Conservation (phyloP, 2,113 vertebrate species). For the Speoplatyrhinus poulsoni region DNA sequence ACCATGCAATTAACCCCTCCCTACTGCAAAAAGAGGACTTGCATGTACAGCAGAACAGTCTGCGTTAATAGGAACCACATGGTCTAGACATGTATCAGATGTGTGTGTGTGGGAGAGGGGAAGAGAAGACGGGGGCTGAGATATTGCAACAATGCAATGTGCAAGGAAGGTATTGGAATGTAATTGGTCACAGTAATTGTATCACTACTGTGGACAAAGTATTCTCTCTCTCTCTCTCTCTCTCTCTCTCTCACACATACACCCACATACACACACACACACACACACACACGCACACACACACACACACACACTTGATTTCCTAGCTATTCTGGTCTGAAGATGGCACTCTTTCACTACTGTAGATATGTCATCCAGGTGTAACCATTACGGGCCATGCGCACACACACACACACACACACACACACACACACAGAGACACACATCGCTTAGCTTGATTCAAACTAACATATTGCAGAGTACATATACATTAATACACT, state of each 20-base stretch:
- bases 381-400: constrained; percentile 3
- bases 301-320: constrained; percentile 4
- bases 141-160: background rate
- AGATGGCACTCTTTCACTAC: constrained; percentile 83
- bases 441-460: background rate
- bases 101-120: background rate
- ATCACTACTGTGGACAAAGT: background rate
- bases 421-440: constrained; percentile 17
- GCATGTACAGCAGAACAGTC: constrained; percentile 43
- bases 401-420: constrained; percentile 3
- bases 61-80: constrained; percentile 62
- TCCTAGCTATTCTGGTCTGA: constrained; percentile 62
- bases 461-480: background rate
- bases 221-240: background rate
- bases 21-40: constrained; percentile 1
- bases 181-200: background rate
- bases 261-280: constrained; percentile 9
- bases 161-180: background rate
- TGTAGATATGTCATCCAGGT: constrained; percentile 20
- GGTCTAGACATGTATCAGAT: constrained; percentile 35
- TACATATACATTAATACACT: no score
- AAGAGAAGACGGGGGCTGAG: background rate
- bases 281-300: constrained; percentile 10
- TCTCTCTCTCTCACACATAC: background rate
- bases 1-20: constrained; percentile 39